These are phyloP conservation scores for Anoplopoma fimbria DNA, from an alignment of 2,113 vertebrate species.

Conservation along the genomic window DNA sequence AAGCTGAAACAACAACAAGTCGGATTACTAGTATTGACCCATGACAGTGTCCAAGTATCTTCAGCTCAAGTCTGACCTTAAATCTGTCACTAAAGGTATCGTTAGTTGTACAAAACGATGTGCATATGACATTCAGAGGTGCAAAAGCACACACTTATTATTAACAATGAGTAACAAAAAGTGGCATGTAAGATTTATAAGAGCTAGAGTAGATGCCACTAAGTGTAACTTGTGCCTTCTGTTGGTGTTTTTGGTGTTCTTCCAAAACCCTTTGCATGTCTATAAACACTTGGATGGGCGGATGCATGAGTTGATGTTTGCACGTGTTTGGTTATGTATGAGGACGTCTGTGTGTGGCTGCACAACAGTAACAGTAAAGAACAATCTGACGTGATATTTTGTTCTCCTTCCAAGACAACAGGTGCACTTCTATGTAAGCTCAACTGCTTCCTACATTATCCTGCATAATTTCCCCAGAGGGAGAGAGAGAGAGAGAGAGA, in stretches of 20 bases:
- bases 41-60: too few relatives aligned
- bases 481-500: neutral
- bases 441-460: constrained; percentile 43
- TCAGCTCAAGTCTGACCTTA: neutral
- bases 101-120: neutral
- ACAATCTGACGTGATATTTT: constrained; percentile 11
- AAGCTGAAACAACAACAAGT: neutral
- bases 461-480: constrained; percentile 55
- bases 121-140: neutral
- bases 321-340: neutral
- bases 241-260: neutral
- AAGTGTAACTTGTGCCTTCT: neutral
- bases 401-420: constrained; percentile 48
- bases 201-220: neutral
- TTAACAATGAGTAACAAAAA: neutral
- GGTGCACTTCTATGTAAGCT: constrained; percentile 53
- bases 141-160: neutral
- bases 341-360: neutral
- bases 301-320: neutral
- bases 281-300: neutral
- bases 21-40: neutral
- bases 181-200: neutral
- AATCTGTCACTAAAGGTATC: neutral
- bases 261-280: neutral
- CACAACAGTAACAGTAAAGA: neutral